phyloP scores from a whole-genome alignment of 1,140 invertebrate genomes.

The Neodiprion virginianus region DNA sequence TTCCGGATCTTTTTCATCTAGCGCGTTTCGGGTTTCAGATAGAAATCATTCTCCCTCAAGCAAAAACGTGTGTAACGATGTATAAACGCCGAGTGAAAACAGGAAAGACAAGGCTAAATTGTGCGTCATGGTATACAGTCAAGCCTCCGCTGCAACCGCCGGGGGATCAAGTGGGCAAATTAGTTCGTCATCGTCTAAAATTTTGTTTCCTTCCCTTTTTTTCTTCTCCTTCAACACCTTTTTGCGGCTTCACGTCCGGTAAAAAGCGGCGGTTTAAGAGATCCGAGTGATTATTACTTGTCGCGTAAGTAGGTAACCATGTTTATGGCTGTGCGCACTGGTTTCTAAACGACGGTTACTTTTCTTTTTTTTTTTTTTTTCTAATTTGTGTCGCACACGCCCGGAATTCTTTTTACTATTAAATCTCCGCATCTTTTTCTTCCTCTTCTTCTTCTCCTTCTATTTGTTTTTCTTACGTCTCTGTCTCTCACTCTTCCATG shows the following conservation, averaged over 20 bases:
- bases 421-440: neutral
- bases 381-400: neutral
- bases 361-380: too few relatives aligned
- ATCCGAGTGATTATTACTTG: slow-evolving; percentile 3
- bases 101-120: too few relatives aligned
- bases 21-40: too few relatives aligned
- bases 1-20: too few relatives aligned
- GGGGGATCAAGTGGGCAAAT: too few relatives aligned
- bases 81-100: too few relatives aligned
- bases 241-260: neutral
- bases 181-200: too few relatives aligned
- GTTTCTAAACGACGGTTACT: neutral
- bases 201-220: neutral
- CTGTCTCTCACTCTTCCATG: too few relatives aligned
- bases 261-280: neutral
- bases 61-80: too few relatives aligned
- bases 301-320: slow-evolving; percentile 7
- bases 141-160: too few relatives aligned
- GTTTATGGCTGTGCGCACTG: neutral
- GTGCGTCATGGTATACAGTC: too few relatives aligned
- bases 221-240: neutral
- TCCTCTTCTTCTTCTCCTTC: neutral
- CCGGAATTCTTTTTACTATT: neutral
- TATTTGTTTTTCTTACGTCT: neutral
- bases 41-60: too few relatives aligned